Percentiles rank a stretch among this genome's conserved stretches.
These are phyloP conservation scores for Lamprotornis superbus DNA, from an alignment of 2,113 vertebrate species.

Conservation along the genomic window DNA sequence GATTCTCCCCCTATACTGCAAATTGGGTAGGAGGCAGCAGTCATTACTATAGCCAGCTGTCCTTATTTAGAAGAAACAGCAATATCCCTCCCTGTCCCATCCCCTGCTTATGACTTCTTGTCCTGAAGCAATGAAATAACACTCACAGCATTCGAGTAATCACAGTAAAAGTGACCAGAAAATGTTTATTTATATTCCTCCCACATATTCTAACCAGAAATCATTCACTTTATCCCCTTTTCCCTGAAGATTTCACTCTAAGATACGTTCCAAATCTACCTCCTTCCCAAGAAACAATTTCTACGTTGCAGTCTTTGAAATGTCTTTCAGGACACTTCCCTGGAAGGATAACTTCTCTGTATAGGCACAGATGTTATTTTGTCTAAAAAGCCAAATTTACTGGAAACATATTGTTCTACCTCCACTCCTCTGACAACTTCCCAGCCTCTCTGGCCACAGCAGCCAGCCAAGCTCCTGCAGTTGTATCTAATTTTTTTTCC, in stretches of 20 bases:
- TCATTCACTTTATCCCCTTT: not conserved
- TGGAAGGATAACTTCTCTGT: not conserved
- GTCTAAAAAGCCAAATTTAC: not conserved
- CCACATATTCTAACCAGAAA: not conserved
- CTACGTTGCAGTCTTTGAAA: not conserved
- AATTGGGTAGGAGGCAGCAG: not conserved
- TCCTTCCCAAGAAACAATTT: not conserved
- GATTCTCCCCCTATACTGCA: not conserved
- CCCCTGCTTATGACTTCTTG: accelerated
- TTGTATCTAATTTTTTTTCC: not conserved
- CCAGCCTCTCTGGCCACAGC: not conserved
- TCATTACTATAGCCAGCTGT: not conserved
- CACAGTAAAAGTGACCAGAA: not conserved
- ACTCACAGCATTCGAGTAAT: not conserved
- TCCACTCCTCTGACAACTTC: not conserved
- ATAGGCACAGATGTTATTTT: not conserved
- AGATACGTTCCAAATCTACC: not conserved
- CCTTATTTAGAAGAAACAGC: not conserved
- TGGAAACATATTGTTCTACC: not conserved
- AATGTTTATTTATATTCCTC: not conserved
- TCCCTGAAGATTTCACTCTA: not conserved
- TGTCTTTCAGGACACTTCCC: not conserved
- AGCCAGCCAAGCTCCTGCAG: not conserved
- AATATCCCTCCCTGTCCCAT: not conserved
- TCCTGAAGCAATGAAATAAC: not conserved